These are phyloP conservation scores for Mus spretus DNA, from an alignment of 2,797 vertebrate genomes.

Conservation along the genomic window DNA sequence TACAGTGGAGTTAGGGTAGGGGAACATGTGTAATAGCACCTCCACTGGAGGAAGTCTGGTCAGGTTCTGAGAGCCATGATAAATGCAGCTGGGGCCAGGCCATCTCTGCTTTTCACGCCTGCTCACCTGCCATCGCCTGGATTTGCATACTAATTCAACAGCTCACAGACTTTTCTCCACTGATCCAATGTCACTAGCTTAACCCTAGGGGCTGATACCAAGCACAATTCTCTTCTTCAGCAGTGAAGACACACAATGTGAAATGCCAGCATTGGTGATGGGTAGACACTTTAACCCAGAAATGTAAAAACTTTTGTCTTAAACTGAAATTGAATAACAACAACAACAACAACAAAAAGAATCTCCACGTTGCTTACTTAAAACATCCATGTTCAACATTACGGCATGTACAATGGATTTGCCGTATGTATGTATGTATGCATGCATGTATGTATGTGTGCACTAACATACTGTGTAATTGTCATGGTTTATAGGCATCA, in stretches of 20 bases:
- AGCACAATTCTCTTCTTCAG: constrained; percentile 12
- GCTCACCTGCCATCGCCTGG: not conserved
- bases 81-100: not conserved
- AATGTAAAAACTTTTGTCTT: constrained; percentile 39
- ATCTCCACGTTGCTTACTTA: constrained; percentile 15
- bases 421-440: not conserved
- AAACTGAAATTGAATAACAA: constrained; percentile 29
- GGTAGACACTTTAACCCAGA: not conserved
- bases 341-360: not conserved
- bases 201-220: not conserved
- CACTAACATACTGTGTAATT: constrained; percentile 77
- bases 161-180: no score
- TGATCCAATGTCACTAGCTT: not conserved
- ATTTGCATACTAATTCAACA: not conserved
- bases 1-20: not conserved
- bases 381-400: not conserved
- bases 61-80: not conserved
- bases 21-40: not conserved
- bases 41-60: not conserved
- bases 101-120: not conserved
- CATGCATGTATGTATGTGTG: not conserved
- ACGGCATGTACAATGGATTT: not conserved
- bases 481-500: constrained; percentile 87
- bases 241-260: not conserved
- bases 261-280: not conserved